Base-by-base conservation (phyloP, 2,888 invertebrate genomes). In the Helleia helle region DNA sequence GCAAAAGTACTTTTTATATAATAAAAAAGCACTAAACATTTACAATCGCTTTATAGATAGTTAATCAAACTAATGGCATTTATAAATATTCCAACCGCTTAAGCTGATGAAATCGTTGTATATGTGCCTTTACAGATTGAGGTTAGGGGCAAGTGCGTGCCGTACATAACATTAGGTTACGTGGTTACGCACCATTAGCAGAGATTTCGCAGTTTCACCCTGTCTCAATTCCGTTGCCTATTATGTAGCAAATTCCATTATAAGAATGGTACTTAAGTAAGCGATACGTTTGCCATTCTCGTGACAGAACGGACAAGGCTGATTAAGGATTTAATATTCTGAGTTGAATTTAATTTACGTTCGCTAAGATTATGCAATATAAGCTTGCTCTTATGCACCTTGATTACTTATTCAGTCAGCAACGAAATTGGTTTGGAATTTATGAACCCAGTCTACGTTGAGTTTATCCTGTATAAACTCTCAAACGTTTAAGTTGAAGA, bases 171-270 rank as follows among this genome's bases (percentile, higher is more conserved):
- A 64, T 66, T 64, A 67, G 59, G 60, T 65, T 57, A 61, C 70
- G 71, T 62, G 74, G 73, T 73, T 69, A 62, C 62, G 67, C 63
- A 53, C 68, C 72, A 74, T 75, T 74, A 73, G 67, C 57, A 55
- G 56, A 69, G 62, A 72, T 74, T 73, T 71, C 61, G 64, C 71
- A 66, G 65, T 64, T 66, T 72, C 71, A 72, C 65, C 61, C 61
- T 58, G 63, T 69, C 72, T 68, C 66, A 65, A 71, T 73, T 63
- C 68, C 54, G 63, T 51, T 58, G 45, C 39, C 37, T 37, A 40
- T 38, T 44, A 40, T 38, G 48, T 8, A 5, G 49, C 50, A 55
- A 54, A 55, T 56, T 57, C 43, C 40, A 45, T 43, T 44, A 48
- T 44, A 47, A 41, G 38, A 49, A 49, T 47, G 47, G 43, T 41